These are phyloP conservation scores for Pelecanoides urinatrix DNA, from an alignment of 2,113 vertebrate genomes.

Conservation along the genomic window DNA sequence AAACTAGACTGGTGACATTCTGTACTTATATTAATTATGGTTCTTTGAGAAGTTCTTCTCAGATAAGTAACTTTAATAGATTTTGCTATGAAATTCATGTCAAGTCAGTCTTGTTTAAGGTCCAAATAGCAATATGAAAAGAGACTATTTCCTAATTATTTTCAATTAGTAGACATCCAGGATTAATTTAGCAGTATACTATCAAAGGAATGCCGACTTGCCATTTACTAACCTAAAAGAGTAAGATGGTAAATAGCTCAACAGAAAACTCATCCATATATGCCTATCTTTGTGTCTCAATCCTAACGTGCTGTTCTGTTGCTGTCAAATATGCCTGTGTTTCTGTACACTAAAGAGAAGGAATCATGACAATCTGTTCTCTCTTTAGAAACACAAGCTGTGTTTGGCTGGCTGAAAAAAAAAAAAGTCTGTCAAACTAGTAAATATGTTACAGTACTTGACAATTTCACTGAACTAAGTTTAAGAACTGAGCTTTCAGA, in stretches of 20 bases:
- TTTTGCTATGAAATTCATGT: not conserved
- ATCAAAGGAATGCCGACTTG: not conserved
- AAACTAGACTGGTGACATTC: not conserved
- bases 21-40: not conserved
- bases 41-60: not conserved
- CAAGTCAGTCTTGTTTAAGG: not conserved
- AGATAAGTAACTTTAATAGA: not conserved
- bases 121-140: not conserved
- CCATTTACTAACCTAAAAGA: not conserved
- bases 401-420: slow-evolving; percentile 59
- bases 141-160: not conserved
- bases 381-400: slow-evolving; percentile 75
- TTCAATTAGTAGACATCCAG: not conserved
- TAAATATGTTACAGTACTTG: slow-evolving; percentile 62
- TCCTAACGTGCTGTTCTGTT: not conserved
- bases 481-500: not conserved
- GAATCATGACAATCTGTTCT: slow-evolving; percentile 64
- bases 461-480: slow-evolving; percentile 54
- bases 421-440: slow-evolving; percentile 59
- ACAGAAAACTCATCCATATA: not conserved
- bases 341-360: slow-evolving; percentile 57
- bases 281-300: not conserved
- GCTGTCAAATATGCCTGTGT: slow-evolving; percentile 29
- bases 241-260: not conserved
- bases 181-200: not conserved